Conservation (phyloP, 92 coral and sea anemone genomes). For the Meandrina meandrites region DNA sequence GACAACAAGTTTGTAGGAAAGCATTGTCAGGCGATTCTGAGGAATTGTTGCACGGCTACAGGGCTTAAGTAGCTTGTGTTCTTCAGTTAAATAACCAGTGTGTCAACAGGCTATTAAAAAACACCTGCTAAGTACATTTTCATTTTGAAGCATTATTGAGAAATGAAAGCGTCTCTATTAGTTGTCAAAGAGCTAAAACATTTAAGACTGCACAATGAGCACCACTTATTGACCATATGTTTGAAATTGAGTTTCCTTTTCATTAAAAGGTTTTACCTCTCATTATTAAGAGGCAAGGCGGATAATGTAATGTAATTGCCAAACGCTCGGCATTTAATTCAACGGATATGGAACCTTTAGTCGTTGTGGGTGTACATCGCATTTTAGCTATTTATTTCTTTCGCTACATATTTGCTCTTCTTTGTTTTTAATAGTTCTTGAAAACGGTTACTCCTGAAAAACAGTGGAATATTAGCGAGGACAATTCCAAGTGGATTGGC, state of each 20-base stretch:
- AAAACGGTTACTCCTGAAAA: not conserved
- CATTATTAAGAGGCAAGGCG: not conserved
- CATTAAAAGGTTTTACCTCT: conserved; percentile 7
- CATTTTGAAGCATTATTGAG: conserved; percentile 3
- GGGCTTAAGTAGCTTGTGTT: conserved; percentile 1
- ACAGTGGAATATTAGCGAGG: not conserved
- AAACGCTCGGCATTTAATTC: too few relatives aligned
- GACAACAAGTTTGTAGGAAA: not conserved
- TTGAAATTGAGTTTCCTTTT: not conserved
- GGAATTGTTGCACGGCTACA: not conserved
- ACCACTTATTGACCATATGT: conserved; percentile 21
- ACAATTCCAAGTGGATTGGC: not conserved
- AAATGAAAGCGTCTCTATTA: conserved; percentile 1
- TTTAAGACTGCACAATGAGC: not conserved
- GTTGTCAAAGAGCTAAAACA: not conserved
- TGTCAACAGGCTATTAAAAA: conserved; percentile 4
- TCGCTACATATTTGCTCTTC: not conserved
- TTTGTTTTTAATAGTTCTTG: not conserved
- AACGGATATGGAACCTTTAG: not conserved
- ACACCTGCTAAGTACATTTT: conserved; percentile 28
- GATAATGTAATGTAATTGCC: not conserved
- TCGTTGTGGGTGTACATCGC: not conserved
- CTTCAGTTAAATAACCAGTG: not conserved
- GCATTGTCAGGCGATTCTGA: not conserved
- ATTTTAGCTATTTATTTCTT: not conserved